These are phyloP conservation scores for Dipodomys stephensi DNA, from an alignment of 2,113 vertebrate species.

Conservation along the genomic window DNA sequence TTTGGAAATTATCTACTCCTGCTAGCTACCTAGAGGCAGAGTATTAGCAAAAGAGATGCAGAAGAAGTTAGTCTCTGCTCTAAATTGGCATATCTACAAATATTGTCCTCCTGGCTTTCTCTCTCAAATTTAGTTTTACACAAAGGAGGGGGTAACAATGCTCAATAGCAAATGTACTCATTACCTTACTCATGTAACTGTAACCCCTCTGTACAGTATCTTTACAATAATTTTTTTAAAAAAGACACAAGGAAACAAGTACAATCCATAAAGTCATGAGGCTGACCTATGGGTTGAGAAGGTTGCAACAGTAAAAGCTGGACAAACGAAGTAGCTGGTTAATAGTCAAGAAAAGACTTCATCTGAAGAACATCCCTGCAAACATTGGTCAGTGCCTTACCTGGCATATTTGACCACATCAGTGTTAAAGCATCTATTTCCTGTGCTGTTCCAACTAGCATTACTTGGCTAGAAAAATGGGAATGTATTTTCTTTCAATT, in stretches of 20 bases:
- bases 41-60: not conserved
- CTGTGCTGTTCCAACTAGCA: not conserved
- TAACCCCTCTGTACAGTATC: too few species aligned
- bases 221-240: too few species aligned
- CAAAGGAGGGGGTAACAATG: too few species aligned
- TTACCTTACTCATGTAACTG: too few species aligned
- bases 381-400: not conserved
- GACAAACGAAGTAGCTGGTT: not conserved
- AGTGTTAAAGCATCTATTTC: slow-evolving; percentile 3
- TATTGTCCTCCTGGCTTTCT: not conserved
- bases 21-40: not conserved
- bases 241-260: not conserved
- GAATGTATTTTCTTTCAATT: not conserved
- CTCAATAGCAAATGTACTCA: too few species aligned
- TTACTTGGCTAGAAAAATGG: not conserved
- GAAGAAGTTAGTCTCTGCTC: not conserved
- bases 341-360: not conserved
- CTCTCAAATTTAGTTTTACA: not conserved
- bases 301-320: not conserved
- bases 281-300: not conserved
- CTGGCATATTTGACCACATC: not conserved
- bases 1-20: not conserved
- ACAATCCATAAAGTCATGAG: not conserved
- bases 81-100: not conserved
- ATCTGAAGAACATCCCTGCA: not conserved